phyloP scores from a whole-genome alignment of 2,888 invertebrate species.

The Gari tellinella region DNA sequence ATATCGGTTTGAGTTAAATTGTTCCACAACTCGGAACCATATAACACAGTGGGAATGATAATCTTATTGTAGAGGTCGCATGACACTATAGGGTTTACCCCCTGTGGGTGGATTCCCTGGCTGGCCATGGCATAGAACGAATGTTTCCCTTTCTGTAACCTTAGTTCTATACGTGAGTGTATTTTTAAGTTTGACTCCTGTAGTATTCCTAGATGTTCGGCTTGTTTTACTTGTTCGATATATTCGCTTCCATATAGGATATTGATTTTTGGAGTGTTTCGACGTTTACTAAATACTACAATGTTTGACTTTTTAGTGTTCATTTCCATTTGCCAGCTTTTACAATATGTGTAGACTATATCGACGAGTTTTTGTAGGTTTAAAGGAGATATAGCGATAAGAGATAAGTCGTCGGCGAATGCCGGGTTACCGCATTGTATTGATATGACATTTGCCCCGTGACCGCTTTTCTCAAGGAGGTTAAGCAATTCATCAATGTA shows the following conservation, averaged over 20 bases:
- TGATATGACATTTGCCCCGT: neutral
- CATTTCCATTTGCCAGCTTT: slow-evolving; percentile 16
- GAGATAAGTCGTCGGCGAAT: slow-evolving; percentile 15
- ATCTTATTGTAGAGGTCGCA: slow-evolving; percentile 5
- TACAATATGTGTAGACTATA: slow-evolving; percentile 11
- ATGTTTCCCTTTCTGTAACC: slow-evolving; percentile 7
- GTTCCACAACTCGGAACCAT: slow-evolving; percentile 6
- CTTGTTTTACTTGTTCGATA: neutral
- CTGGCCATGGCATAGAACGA: slow-evolving; percentile 8
- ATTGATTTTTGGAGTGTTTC: neutral
- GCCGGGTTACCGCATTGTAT: slow-evolving; percentile 12
- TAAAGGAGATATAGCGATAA: slow-evolving; percentile 8
- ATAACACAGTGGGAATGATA: neutral
- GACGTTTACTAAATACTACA: slow-evolving; percentile 7
- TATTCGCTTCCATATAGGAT: slow-evolving; percentile 6
- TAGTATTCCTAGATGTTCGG: neutral
- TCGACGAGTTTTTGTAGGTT: slow-evolving; percentile 8
- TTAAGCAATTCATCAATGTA: slow-evolving; percentile 12
- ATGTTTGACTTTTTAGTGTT: slow-evolving; percentile 10
- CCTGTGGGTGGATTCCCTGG: neutral
- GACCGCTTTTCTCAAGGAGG: slow-evolving; percentile 1
- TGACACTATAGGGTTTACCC: neutral
- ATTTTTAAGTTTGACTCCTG: slow-evolving; percentile 25
- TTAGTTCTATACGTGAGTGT: neutral
- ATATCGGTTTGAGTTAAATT: slow-evolving; percentile 1